A percentile compares a stretch with the other conserved stretches of the same genome.
Conservation (phyloP, 2,113 vertebrate species). For the Brienomyrus longianalis region DNA sequence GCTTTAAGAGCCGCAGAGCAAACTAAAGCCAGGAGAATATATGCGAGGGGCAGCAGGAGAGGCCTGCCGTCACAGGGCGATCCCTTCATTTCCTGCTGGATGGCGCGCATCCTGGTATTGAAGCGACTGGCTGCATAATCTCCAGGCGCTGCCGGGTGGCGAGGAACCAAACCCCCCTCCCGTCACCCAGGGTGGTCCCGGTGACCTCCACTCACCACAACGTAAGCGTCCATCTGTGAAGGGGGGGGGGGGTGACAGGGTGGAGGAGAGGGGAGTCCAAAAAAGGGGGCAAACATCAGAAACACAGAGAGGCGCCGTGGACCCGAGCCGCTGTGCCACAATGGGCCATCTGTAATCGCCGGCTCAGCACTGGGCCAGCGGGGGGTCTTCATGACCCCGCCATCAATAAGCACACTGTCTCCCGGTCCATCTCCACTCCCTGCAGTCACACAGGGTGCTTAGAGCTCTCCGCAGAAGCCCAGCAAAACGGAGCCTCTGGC, state of each 20-base stretch:
- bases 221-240: constrained; percentile 78
- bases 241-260: constrained; percentile 29
- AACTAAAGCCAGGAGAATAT: neutral
- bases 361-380: constrained; percentile 32
- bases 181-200: constrained; percentile 49
- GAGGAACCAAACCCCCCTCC: neutral
- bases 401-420: constrained; percentile 52
- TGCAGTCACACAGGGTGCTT: constrained; percentile 40
- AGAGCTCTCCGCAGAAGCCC: constrained; percentile 47
- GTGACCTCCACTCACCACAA: constrained; percentile 75
- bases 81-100: constrained; percentile 28
- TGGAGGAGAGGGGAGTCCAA: neutral
- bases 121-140: constrained; percentile 57
- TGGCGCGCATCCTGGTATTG: constrained; percentile 52
- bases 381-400: constrained; percentile 39
- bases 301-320: constrained; percentile 17
- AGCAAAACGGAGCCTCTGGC: constrained; percentile 36
- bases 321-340: constrained; percentile 31
- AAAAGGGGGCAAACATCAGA: neutral
- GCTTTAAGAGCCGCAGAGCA: neutral
- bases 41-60: neutral
- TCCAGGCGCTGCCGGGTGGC: constrained; percentile 11
- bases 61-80: neutral
- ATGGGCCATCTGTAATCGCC: constrained; percentile 40
- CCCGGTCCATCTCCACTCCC: neutral